Evolutionary conservation across 2,113 vertebrate genomes (phyloP).

Genomic region (Apteryx owenii): DNA sequence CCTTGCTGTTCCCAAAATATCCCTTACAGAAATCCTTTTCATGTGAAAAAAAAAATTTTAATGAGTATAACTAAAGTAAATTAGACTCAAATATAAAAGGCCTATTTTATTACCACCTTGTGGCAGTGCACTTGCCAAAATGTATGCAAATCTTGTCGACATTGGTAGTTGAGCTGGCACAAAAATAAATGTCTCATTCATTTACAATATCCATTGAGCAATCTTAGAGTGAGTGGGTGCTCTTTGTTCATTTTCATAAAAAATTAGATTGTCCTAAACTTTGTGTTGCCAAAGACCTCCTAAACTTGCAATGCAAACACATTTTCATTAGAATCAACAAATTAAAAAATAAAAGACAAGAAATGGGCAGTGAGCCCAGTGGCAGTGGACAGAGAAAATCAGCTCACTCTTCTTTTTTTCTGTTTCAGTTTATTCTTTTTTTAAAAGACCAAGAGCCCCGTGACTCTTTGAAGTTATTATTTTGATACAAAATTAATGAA

Average conservation of each 20-base stretch:
- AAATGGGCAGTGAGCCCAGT: conserved; percentile 39
- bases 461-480: conserved; percentile 14
- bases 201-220: conserved; percentile 76
- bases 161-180: conserved; percentile 76
- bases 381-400: not conserved
- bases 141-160: conserved; percentile 77
- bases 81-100: conserved; percentile 71
- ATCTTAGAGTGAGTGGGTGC: conserved; percentile 53
- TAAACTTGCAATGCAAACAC: conserved; percentile 44
- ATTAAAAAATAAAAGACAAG: conserved; percentile 52
- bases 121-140: conserved; percentile 74
- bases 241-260: conserved; percentile 68
- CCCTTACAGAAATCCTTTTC: conserved; percentile 42
- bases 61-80: conserved; percentile 57
- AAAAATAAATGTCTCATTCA: conserved; percentile 82
- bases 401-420: not conserved
- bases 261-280: conserved; percentile 64
- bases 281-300: conserved; percentile 42
- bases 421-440: not conserved
- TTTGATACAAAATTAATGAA: conserved; percentile 18
- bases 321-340: conserved; percentile 54
- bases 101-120: conserved; percentile 75
- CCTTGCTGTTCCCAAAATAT: conserved; percentile 11
- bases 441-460: not conserved
- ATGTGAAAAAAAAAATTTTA: conserved; percentile 60